Evolutionary conservation across 2,888 invertebrate genomes (phyloP).

Genomic region (Campoplex nolae): DNA sequence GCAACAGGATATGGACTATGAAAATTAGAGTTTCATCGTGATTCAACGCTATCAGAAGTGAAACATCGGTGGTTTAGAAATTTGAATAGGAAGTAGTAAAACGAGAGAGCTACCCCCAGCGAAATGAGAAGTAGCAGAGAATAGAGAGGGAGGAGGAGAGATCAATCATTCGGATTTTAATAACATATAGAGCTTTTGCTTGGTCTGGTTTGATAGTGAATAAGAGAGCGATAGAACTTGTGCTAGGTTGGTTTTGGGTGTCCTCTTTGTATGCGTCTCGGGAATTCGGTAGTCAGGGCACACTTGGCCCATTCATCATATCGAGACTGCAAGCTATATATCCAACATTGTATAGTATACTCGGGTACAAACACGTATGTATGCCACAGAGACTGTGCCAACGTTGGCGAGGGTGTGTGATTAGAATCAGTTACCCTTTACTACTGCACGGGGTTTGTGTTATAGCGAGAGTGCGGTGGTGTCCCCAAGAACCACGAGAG

Average conservation of each 20-base stretch:
- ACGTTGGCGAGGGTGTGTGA: conserved; percentile 80
- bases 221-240: conserved; percentile 57
- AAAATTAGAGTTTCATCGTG: background rate
- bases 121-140: conserved; percentile 29
- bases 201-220: conserved; percentile 48
- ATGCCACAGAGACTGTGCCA: conserved; percentile 50
- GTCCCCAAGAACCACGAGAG: conserved; percentile 61
- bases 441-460: conserved; percentile 70
- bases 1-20: background rate
- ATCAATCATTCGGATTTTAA: conserved; percentile 82
- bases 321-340: conserved; percentile 73
- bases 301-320: conserved; percentile 83
- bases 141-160: conserved; percentile 61
- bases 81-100: conserved; percentile 15
- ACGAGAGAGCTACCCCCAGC: background rate
- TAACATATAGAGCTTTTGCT: conserved; percentile 72
- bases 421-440: conserved; percentile 84
- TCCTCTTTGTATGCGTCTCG: conserved; percentile 64
- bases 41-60: background rate
- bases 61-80: background rate
- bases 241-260: conserved; percentile 32
- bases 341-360: conserved; percentile 39
- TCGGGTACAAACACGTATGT: conserved; percentile 52
- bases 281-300: conserved; percentile 81
- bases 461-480: conserved; percentile 18